phyloP scores from a whole-genome alignment of 2,113 vertebrate species.

The Sus scrofa region DNA sequence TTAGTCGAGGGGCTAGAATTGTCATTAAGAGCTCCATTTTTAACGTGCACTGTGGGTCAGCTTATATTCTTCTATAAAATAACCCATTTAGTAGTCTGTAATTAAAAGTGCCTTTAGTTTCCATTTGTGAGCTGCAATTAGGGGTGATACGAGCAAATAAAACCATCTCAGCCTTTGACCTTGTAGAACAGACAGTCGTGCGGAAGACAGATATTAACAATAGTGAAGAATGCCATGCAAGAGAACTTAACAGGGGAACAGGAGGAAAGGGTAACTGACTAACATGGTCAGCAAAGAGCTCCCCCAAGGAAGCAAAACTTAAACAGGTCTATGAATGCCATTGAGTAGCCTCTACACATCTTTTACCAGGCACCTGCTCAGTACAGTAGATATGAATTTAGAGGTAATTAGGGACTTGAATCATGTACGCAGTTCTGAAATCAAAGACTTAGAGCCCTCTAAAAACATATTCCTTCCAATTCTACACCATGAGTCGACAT shows the following conservation, averaged over 20 bases:
- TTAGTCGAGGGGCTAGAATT: not conserved
- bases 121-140: not conserved
- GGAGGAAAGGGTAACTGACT: not conserved
- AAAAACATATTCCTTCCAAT: not conserved
- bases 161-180: slow-evolving; percentile 9
- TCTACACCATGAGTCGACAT: slow-evolving; percentile 37
- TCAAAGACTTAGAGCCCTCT: slow-evolving; percentile 58
- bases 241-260: not conserved
- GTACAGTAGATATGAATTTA: slow-evolving; percentile 43
- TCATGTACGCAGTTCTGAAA: slow-evolving; percentile 39
- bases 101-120: not conserved
- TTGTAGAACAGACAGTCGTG: not conserved
- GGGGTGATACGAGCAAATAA: not conserved
- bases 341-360: not conserved
- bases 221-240: not conserved
- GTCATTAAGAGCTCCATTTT: not conserved
- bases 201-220: not conserved
- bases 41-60: slow-evolving; percentile 37
- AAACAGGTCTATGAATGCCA: not conserved
- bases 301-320: not conserved
- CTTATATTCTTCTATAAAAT: slow-evolving; percentile 28
- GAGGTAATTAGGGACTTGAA: slow-evolving; percentile 57
- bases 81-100: not conserved
- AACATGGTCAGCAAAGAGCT: not conserved
- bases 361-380: not conserved